These are phyloP conservation scores for Drosophila subquinaria DNA, from an alignment of 2,888 invertebrate species.

Conservation along the genomic window DNA sequence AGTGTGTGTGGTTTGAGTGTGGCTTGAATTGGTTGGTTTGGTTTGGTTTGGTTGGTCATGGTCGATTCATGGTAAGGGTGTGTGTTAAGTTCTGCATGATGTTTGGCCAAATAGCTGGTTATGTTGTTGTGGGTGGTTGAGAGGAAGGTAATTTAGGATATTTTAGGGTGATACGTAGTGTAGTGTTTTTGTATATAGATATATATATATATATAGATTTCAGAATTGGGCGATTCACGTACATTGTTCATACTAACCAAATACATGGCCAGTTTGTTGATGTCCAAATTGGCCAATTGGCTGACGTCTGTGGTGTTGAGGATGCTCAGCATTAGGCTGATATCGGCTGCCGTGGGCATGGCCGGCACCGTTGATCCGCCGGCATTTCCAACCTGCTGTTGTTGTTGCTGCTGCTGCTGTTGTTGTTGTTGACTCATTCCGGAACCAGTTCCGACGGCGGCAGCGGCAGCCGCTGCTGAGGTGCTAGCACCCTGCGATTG, in stretches of 20 bases:
- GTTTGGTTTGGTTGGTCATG: slow-evolving; percentile 43
- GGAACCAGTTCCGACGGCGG: slow-evolving; percentile 24
- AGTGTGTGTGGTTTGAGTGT: slow-evolving; percentile 22
- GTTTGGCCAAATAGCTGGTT: slow-evolving; percentile 7
- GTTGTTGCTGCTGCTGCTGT: slow-evolving; percentile 66
- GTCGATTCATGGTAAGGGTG: slow-evolving; percentile 58
- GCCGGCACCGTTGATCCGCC: slow-evolving; percentile 76
- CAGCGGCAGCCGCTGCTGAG: slow-evolving; percentile 79
- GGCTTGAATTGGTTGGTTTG: slow-evolving; percentile 23
- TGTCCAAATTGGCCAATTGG: slow-evolving; percentile 90
- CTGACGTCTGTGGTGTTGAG: slow-evolving; percentile 86
- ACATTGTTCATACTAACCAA: slow-evolving; percentile 88
- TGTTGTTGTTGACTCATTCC: slow-evolving; percentile 68
- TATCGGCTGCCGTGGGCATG: slow-evolving; percentile 86
- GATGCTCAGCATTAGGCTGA: slow-evolving; percentile 85
- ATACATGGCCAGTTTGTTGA: slow-evolving; percentile 91
- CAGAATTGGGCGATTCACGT: slow-evolving; percentile 61
- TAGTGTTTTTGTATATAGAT: slow-evolving; percentile 27
- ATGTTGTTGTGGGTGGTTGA: slow-evolving; percentile 13
- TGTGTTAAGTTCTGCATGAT: slow-evolving; percentile 29
- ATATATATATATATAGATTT: neutral
- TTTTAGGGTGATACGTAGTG: slow-evolving; percentile 2
- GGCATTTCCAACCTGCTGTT: slow-evolving; percentile 53
- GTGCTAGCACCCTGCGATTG: slow-evolving; percentile 82
- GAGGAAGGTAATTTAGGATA: slow-evolving; percentile 1